Percentiles rank a stretch among this genome's conserved stretches.
Conservation (phyloP, 2,797 vertebrate genomes). For the Karalla daura region DNA sequence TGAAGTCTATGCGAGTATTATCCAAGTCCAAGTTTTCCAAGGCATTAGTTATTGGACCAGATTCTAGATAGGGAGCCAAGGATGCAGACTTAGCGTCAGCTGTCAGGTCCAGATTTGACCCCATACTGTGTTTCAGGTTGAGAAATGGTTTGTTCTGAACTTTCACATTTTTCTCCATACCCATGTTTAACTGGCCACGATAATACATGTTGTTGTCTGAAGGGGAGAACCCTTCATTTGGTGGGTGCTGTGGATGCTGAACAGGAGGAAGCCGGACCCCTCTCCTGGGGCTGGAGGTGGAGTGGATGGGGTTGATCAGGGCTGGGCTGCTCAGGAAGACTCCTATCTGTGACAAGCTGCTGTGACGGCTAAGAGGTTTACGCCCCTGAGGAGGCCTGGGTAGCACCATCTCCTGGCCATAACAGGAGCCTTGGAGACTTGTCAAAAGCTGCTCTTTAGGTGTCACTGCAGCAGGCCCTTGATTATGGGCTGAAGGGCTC, state of each 20-base stretch:
- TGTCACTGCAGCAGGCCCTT: slow-evolving; percentile 64
- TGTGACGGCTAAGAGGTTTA: slow-evolving; percentile 85
- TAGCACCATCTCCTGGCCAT: slow-evolving; percentile 82
- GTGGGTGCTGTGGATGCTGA: slow-evolving; percentile 75
- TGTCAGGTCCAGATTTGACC: slow-evolving; percentile 70
- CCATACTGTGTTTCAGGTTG: slow-evolving; percentile 82
- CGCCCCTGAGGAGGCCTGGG: slow-evolving; percentile 86
- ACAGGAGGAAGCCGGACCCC: slow-evolving; percentile 80
- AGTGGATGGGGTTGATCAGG: slow-evolving; percentile 82
- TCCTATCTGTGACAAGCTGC: slow-evolving; percentile 78
- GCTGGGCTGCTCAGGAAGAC: slow-evolving; percentile 81
- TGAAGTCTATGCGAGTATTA: slow-evolving; percentile 97
- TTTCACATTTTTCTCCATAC: slow-evolving; percentile 82
- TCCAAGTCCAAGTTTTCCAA: slow-evolving; percentile 96
- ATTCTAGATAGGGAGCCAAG: slow-evolving; percentile 83
- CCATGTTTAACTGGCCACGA: slow-evolving; percentile 82
- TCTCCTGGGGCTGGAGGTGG: slow-evolving; percentile 79
- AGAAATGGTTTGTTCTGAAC: slow-evolving; percentile 83
- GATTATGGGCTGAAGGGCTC: slow-evolving; percentile 77
- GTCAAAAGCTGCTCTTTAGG: slow-evolving; percentile 83
- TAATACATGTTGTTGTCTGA: slow-evolving; percentile 81
- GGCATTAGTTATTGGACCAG: slow-evolving; percentile 89
- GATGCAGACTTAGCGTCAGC: slow-evolving; percentile 81
- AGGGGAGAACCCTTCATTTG: slow-evolving; percentile 79
- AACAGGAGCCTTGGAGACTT: slow-evolving; percentile 81